Percentiles rank a stretch among this genome's conserved stretches.
These are phyloP conservation scores for Panthera uncia DNA, from an alignment of 2,113 vertebrate species.

Conservation along the genomic window DNA sequence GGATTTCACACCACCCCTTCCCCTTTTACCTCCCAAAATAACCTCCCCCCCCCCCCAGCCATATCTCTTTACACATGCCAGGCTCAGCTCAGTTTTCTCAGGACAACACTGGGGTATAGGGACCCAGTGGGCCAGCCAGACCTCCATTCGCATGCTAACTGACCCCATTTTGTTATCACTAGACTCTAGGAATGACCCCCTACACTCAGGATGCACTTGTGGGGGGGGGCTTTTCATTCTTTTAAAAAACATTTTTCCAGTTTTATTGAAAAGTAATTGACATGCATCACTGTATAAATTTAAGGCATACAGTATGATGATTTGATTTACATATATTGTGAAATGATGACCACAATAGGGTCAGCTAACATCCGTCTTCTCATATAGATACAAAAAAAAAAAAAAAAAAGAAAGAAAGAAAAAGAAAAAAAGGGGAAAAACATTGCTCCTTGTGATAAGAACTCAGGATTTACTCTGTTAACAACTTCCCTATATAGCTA, in stretches of 20 bases:
- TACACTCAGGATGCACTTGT: background rate
- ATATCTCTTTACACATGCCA: constrained; percentile 60
- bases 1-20: constrained; percentile 36
- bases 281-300: background rate
- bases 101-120: background rate
- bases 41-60: background rate
- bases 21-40: constrained; percentile 70
- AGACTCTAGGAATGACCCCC: background rate
- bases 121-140: background rate
- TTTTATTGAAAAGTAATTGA: background rate
- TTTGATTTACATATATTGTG: background rate
- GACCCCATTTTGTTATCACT: background rate
- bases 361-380: background rate
- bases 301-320: background rate
- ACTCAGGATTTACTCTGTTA: background rate
- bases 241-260: background rate
- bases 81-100: constrained; percentile 63
- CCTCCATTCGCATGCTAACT: background rate
- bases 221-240: background rate
- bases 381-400: background rate
- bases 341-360: background rate
- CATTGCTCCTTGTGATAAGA: background rate
- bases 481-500: too few species aligned
- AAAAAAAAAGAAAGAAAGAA: background rate
- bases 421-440: background rate